Conservation (phyloP, 2,888 invertebrate species). For the Pandemis heparana region DNA sequence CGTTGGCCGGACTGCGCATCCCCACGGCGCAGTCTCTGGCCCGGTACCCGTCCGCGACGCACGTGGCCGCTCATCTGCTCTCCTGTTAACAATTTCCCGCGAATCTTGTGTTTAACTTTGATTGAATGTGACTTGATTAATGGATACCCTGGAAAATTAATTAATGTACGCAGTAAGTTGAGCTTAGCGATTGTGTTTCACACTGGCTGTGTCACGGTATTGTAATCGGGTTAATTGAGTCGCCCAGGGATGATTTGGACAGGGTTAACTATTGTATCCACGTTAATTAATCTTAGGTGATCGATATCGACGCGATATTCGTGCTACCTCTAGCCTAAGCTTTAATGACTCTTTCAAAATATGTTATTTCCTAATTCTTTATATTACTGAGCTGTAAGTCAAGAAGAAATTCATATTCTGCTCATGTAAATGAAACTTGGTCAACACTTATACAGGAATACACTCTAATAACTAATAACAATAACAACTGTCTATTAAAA, state of each 20-base stretch:
- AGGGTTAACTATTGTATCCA: conserved; percentile 19
- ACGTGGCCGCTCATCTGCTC: conserved; percentile 66
- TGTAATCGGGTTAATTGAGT: conserved; percentile 30
- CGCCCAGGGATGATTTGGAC: conserved; percentile 26
- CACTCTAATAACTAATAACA: no score
- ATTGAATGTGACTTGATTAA: conserved; percentile 41
- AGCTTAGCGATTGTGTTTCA: conserved; percentile 30
- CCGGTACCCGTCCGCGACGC: conserved; percentile 56
- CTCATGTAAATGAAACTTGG: not conserved
- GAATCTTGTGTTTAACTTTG: conserved; percentile 55
- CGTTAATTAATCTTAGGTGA: conserved; percentile 16
- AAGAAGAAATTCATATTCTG: not conserved
- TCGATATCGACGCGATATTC: conserved; percentile 4
- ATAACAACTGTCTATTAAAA: no score
- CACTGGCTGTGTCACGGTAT: conserved; percentile 28
- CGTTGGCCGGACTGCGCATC: conserved; percentile 76
- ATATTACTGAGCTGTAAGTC: no score
- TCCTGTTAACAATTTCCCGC: conserved; percentile 57
- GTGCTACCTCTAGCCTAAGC: not conserved
- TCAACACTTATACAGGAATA: no score
- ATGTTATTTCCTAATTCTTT: not conserved
- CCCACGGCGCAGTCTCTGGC: conserved; percentile 74
- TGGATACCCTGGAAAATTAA: conserved; percentile 33
- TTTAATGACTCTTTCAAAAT: not conserved
- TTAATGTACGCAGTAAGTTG: conserved; percentile 31